A percentile compares a stretch with the other conserved stretches of the same genome.
Conservation (phyloP, 2,797 vertebrate species). For the Ctenosaura bakeri region DNA sequence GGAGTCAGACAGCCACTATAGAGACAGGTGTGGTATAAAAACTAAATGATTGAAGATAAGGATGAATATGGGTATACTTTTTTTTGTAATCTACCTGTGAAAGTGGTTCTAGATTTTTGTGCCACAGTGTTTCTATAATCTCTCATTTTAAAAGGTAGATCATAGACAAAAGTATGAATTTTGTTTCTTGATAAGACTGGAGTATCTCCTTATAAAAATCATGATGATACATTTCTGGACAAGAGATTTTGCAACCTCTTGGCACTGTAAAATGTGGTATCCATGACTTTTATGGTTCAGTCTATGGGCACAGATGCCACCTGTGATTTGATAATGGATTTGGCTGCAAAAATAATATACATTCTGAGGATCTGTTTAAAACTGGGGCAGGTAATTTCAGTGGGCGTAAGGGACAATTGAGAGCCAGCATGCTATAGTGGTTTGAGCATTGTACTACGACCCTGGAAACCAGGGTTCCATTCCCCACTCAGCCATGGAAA, state of each 20-base stretch:
- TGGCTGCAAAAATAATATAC: neutral
- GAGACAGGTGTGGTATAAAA: neutral
- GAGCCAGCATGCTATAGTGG: too few species aligned
- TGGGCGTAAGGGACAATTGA: too few species aligned
- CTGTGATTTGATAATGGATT: neutral
- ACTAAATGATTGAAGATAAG: neutral
- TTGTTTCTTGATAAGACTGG: neutral
- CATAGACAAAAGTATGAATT: neutral
- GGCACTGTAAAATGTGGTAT: neutral
- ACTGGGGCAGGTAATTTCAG: too few species aligned
- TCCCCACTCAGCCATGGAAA: too few species aligned
- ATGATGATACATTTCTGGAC: neutral
- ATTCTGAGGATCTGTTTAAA: neutral
- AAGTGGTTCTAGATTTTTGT: slow-evolving; percentile 8
- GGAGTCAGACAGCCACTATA: neutral
- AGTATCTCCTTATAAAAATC: neutral
- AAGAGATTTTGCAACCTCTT: neutral
- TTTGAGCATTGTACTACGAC: too few species aligned
- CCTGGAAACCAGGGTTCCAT: too few species aligned
- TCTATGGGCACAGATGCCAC: neutral
- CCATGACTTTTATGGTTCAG: too few species aligned
- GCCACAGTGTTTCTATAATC: neutral
- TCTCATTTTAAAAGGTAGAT: neutral
- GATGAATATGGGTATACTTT: neutral
- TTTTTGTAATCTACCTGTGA: neutral